Base-by-base conservation (phyloP, 2,888 invertebrate genomes). In the Leptinotarsa tumamoca region DNA sequence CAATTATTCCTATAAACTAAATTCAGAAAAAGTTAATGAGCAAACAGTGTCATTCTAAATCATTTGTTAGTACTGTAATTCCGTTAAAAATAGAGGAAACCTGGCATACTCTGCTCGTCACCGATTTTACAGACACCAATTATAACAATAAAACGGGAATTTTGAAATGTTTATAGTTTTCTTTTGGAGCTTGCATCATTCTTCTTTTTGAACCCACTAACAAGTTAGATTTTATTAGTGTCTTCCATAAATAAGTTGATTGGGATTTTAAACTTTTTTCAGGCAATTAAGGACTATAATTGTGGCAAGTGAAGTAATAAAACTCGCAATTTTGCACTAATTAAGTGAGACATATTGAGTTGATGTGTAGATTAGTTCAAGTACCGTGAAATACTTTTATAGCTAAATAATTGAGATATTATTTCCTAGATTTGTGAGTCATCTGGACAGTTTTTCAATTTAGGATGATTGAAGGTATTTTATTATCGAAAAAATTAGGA, bases 41-140 rank as follows among this genome's bases (percentile, higher is more conserved):
- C 18, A 58, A 43, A 61, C 58, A 71, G n/a, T 71, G 72, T 72
- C 72, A 33, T 21, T 50, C n/a, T 72, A 72, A 67, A 72, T 72
- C 72, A 72, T 72, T 72, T 72, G 49, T 72, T 72, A 72, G 54
- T 72, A 52, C 52, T 52, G 72, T 51, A 51, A 66, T 72, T 43
- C 4, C 33, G 72, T 49, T 72, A 72, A 72, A 72, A 72, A 72
- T 72, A 72, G 67, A 56, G 18, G 23, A 49, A 72, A 43, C 67
- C 67, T 49, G 67, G 67, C 66, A 72, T 72, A 67, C 66, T 56
- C 52, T 54, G 67, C 54, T 56, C 72, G 56, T 72, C 67, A 72
- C 72, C 54, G 49, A 72, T 67, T 67, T 66, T 54, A 56, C 51
- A 63, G 63, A 63, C 63, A 63, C 43, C 33, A 63, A 63, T 63